Conservation (phyloP, 2,797 vertebrate genomes). For the Pampus argenteus region DNA sequence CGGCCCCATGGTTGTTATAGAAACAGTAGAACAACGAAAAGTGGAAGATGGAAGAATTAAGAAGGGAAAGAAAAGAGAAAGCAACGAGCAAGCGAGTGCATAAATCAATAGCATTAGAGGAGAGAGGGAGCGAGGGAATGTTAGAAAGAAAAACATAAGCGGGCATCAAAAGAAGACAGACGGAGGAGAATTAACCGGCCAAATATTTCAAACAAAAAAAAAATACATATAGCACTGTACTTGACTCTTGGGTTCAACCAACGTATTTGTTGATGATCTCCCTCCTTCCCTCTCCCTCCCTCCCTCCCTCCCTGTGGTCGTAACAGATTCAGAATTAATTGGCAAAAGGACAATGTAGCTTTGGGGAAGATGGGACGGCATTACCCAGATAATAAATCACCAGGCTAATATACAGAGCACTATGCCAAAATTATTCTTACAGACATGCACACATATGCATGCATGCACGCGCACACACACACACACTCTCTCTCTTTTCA, state of each 20-base stretch:
- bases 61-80: slow-evolving; percentile 27
- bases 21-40: slow-evolving; percentile 60
- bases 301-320: slow-evolving; percentile 51
- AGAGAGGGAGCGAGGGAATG: slow-evolving; percentile 10
- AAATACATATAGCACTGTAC: slow-evolving; percentile 21
- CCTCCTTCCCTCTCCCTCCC: background rate
- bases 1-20: slow-evolving; percentile 69
- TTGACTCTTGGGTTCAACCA: slow-evolving; percentile 51
- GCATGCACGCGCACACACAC: slow-evolving; percentile 10
- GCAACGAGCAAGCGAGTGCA: slow-evolving; percentile 48
- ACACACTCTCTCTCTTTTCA: slow-evolving; percentile 32
- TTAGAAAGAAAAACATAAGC: slow-evolving; percentile 42
- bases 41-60: slow-evolving; percentile 47
- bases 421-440: slow-evolving; percentile 65
- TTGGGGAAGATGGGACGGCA: slow-evolving; percentile 71
- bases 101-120: slow-evolving; percentile 68
- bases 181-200: slow-evolving; percentile 56
- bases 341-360: slow-evolving; percentile 77
- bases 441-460: slow-evolving; percentile 12
- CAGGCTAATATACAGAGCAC: slow-evolving; percentile 66
- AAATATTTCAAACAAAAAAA: slow-evolving; percentile 26
- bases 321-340: slow-evolving; percentile 79
- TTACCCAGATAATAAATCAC: slow-evolving; percentile 79
- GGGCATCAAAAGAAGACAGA: slow-evolving; percentile 59
- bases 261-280: slow-evolving; percentile 47